Evolutionary conservation across 2,888 invertebrate species (phyloP).

Genomic region (Tigriopus californicus): DNA sequence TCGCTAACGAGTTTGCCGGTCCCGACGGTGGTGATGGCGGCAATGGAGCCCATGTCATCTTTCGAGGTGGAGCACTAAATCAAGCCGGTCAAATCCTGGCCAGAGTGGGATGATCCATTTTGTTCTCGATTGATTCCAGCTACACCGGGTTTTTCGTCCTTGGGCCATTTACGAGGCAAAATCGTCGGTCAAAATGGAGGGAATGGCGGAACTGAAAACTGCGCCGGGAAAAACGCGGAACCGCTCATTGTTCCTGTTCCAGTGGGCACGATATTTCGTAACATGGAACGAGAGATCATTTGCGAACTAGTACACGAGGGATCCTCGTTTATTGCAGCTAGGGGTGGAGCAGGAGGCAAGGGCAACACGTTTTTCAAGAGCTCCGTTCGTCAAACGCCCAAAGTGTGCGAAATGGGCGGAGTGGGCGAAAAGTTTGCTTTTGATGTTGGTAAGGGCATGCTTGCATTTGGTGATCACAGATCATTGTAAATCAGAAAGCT

Average conservation of each 20-base stretch:
- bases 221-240: slow-evolving; percentile 58
- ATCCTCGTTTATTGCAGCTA: slow-evolving; percentile 51
- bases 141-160: neutral
- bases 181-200: slow-evolving; percentile 44
- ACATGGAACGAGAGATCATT: slow-evolving; percentile 35
- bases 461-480: too few relatives aligned
- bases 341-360: slow-evolving; percentile 87
- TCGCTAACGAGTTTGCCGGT: slow-evolving; percentile 69
- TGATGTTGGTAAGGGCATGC: slow-evolving; percentile 30
- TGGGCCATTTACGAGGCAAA: neutral
- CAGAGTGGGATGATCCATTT: neutral
- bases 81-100: neutral
- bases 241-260: slow-evolving; percentile 59
- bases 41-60: slow-evolving; percentile 78
- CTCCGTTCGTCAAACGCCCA: slow-evolving; percentile 42
- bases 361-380: slow-evolving; percentile 71
- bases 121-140: too few relatives aligned
- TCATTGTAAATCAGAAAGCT: neutral
- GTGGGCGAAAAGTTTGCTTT: slow-evolving; percentile 54
- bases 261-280: slow-evolving; percentile 52
- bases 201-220: slow-evolving; percentile 50
- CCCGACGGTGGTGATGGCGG: slow-evolving; percentile 96
- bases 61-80: slow-evolving; percentile 29
- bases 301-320: slow-evolving; percentile 46
- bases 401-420: slow-evolving; percentile 69